These are phyloP conservation scores for Panagrolaimus sp. DNA, from an alignment of 1,140 invertebrate genomes.

Conservation along the genomic window DNA sequence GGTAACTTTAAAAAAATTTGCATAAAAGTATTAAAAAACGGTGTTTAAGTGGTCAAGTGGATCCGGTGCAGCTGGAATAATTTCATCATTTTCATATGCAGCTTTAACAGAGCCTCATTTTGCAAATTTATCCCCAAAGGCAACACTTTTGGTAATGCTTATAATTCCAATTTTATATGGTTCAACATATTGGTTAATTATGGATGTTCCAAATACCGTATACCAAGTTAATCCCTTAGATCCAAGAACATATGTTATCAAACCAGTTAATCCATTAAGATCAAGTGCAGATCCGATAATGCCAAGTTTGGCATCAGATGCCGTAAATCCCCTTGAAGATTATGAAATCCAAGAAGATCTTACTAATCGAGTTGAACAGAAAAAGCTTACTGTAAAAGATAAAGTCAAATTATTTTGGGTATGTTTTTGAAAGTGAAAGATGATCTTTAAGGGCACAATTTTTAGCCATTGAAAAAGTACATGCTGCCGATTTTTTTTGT, in stretches of 20 bases:
- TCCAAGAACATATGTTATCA: not conserved
- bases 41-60: conserved; percentile 51
- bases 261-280: not conserved
- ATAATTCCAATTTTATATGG: conserved; percentile 41
- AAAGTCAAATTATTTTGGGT: conserved; percentile 16
- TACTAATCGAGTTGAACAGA: conserved; percentile 6
- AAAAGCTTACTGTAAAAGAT: not conserved
- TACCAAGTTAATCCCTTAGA: conserved; percentile 1
- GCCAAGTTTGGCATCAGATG: too few species aligned
- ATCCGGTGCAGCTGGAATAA: conserved; percentile 33
- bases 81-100: conserved; percentile 39
- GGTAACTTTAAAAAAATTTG: too few species aligned
- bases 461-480: conserved; percentile 67
- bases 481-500: conserved; percentile 76
- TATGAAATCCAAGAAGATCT: not conserved
- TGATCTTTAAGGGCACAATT: too few species aligned
- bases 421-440: too few species aligned
- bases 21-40: too few species aligned
- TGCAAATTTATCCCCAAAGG: conserved; percentile 28
- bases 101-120: conserved; percentile 42
- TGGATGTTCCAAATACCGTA: not conserved
- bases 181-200: not conserved
- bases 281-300: too few species aligned
- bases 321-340: not conserved
- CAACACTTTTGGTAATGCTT: conserved; percentile 40